Evolutionary conservation across 2,888 invertebrate genomes (phyloP).

Genomic region (Criorhina ranunculi): DNA sequence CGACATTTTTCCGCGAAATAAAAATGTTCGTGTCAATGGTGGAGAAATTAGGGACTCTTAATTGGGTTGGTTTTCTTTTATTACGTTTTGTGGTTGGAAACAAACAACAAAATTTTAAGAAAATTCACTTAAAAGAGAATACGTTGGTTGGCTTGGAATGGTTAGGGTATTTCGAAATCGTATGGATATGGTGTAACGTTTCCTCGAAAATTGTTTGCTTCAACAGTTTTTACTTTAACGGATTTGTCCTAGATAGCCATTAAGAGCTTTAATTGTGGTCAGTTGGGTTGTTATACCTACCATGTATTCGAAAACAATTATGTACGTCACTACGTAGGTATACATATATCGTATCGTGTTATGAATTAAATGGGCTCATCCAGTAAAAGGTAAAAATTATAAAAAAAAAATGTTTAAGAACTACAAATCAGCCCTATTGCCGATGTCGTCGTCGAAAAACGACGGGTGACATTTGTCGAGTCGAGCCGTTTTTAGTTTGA

Average conservation of each 20-base stretch:
- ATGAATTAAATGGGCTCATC: neutral
- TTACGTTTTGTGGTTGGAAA: slow-evolving; percentile 27
- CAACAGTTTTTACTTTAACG: slow-evolving; percentile 15
- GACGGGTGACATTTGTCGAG: no score
- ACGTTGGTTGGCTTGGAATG: neutral
- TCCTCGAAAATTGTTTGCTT: slow-evolving; percentile 20
- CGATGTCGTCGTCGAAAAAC: no score
- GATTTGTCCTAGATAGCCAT: slow-evolving; percentile 6
- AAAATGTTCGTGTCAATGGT: slow-evolving; percentile 51
- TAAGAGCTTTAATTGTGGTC: neutral
- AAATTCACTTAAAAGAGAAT: slow-evolving; percentile 8
- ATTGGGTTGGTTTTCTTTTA: slow-evolving; percentile 41
- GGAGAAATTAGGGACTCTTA: slow-evolving; percentile 45
- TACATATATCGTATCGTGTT: neutral
- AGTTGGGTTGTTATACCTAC: neutral
- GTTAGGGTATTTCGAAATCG: neutral
- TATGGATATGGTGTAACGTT: slow-evolving; percentile 3
- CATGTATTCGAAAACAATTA: neutral
- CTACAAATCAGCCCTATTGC: no score
- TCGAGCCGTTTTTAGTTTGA: no score
- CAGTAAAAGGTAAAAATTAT: no score
- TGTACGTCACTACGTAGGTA: neutral
- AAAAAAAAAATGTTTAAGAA: no score
- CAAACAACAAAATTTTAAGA: neutral
- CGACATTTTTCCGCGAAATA: slow-evolving; percentile 37